Evolutionary conservation across 2,888 invertebrate genomes (phyloP).

Genomic region (Nomada hirtipes): DNA sequence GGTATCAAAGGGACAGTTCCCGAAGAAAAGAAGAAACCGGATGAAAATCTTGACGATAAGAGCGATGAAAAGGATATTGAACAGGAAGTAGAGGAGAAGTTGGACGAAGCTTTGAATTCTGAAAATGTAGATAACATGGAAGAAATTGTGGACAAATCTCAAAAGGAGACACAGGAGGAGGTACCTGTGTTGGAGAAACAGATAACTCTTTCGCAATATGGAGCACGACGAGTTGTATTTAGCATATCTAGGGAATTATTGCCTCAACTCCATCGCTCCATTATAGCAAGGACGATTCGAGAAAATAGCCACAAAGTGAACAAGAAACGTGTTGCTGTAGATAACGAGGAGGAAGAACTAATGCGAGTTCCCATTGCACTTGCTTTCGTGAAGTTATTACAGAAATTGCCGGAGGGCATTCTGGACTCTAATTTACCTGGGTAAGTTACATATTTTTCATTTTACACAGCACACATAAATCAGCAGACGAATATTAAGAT

Average conservation of each 20-base stretch:
- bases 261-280: slow-evolving; percentile 91
- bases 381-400: slow-evolving; percentile 95
- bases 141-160: slow-evolving; percentile 80
- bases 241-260: slow-evolving; percentile 90
- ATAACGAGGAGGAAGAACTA: slow-evolving; percentile 96
- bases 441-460: slow-evolving; percentile 85
- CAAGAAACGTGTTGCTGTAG: slow-evolving; percentile 88
- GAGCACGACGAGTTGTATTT: slow-evolving; percentile 91
- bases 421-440: slow-evolving; percentile 92
- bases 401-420: slow-evolving; percentile 92
- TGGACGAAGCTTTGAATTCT: slow-evolving; percentile 77
- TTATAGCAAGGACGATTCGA: slow-evolving; percentile 89
- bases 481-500: slow-evolving; percentile 11
- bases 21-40: slow-evolving; percentile 71
- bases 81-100: slow-evolving; percentile 83
- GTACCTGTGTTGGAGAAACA: slow-evolving; percentile 83
- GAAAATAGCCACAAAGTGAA: slow-evolving; percentile 93
- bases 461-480: background rate
- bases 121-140: slow-evolving; percentile 68
- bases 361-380: slow-evolving; percentile 96
- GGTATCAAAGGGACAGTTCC: slow-evolving; percentile 71
- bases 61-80: slow-evolving; percentile 67
- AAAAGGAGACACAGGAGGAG: slow-evolving; percentile 65
- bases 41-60: slow-evolving; percentile 79
- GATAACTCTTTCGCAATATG: slow-evolving; percentile 88